Percentiles rank a stretch among this genome's conserved stretches.
phyloP scores from a whole-genome alignment of 2,113 vertebrate species.

The Sciurus niger region DNA sequence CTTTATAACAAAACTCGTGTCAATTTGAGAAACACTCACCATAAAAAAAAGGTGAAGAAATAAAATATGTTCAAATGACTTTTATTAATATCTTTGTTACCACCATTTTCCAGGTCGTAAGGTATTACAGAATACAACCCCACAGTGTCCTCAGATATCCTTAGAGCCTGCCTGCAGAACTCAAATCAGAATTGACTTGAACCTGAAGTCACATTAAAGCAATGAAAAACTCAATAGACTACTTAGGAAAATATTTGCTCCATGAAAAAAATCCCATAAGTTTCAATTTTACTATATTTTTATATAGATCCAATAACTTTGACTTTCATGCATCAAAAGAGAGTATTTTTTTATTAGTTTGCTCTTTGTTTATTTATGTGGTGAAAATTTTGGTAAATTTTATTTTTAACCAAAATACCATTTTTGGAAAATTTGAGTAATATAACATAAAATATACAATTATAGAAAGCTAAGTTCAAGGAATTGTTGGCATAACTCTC shows the following conservation, averaged over 20 bases:
- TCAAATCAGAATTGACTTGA: not conserved
- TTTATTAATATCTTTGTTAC: constrained; percentile 26
- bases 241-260: not conserved
- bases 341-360: not conserved
- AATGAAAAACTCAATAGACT: not conserved
- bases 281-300: not conserved
- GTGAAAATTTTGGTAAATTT: not conserved
- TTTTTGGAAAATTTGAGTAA: not conserved
- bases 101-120: not conserved
- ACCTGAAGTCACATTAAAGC: not conserved
- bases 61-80: constrained; percentile 53
- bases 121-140: not conserved
- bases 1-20: constrained; percentile 61
- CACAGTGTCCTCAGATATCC: not conserved
- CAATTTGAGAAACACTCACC: constrained; percentile 64
- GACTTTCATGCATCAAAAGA: not conserved
- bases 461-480: not conserved
- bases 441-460: not conserved
- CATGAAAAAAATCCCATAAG: not conserved
- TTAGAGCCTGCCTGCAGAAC: not conserved
- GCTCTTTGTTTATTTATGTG: not conserved
- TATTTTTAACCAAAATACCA: constrained; percentile 13
- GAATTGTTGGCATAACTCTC: not conserved
- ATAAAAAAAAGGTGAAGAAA: constrained; percentile 14
- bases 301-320: not conserved